Evolutionary conservation across 2,797 vertebrate genomes (phyloP), one percentile per base, ranked within the genome.

Genomic region (Acipenser ruthenus): DNA sequence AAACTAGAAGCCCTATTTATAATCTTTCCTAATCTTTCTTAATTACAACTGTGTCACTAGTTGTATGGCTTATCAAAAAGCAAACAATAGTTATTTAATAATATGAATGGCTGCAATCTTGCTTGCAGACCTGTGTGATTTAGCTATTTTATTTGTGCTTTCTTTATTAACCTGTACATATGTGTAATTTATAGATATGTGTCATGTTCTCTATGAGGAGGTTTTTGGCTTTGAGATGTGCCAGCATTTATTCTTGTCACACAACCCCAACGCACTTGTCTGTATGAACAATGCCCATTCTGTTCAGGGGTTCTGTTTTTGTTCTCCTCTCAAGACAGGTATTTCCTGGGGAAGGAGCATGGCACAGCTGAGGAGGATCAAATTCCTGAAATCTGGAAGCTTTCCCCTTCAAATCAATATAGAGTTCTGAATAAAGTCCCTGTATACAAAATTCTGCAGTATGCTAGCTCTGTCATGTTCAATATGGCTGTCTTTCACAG

Each of bases 291-390:
- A 68, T 64, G 72, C 12, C 37, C 23, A 49, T 69, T 80, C 73
- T 83, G 69, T 76, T 75, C 73, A 11, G 23, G 69, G n/a, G 1
- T 3, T 0, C 60, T 64, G 72, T 64, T 72, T 70, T 50, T 69
- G 71, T 62, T 67, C 11, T 49, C n/a, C 72, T 76, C 68, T 69
- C 62, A 68, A 63, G 72, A 63, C 71, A 81, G 59, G 66, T 77
- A 74, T 85, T 83, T 83, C 65, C 67, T 80, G 51, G 61, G 76
- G 73, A 79, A 80, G 78, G 62, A 49, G 49, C 61, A 23, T 65
- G 70, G 66, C 68, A 69, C 50, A 73, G 70, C 63, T 66, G 61
- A 69, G 52, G 2, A 10, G 70, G 62, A 51, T 72, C 64, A 68
- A 63, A 60, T 82, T 77, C 61, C 72, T 67, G 50, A 48, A 7